Percentiles rank a stretch among this genome's conserved stretches.
These are phyloP conservation scores for Bombus waltoni DNA, from an alignment of 1,140 invertebrate genomes.

Conservation along the genomic window DNA sequence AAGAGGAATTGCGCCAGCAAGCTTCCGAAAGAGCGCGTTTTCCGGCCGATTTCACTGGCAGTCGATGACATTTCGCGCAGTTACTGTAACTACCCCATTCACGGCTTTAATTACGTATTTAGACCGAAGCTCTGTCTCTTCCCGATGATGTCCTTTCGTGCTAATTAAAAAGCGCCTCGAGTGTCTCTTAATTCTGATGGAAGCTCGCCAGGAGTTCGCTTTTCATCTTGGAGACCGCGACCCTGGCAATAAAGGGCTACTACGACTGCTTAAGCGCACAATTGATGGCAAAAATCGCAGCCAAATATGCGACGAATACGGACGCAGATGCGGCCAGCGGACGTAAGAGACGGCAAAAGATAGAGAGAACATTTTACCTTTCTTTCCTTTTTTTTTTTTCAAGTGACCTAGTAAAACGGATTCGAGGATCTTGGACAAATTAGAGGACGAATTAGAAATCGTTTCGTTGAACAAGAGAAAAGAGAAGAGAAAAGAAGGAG, in stretches of 20 bases:
- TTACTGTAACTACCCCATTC: background rate
- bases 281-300: conserved; percentile 28
- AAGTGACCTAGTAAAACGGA: conserved; percentile 41
- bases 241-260: conserved; percentile 31
- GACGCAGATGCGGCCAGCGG: background rate
- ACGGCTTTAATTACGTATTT: conserved; percentile 41
- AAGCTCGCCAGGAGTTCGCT: conserved; percentile 43
- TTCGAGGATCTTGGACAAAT: conserved; percentile 32
- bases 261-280: conserved; percentile 16
- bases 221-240: conserved; percentile 36
- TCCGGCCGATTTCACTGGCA: background rate
- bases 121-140: background rate
- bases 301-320: conserved; percentile 7
- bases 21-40: background rate
- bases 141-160: conserved; percentile 31
- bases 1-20: conserved; percentile 34
- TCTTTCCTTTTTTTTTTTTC: background rate
- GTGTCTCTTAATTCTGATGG: conserved; percentile 29
- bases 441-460: conserved; percentile 63
- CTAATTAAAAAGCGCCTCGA: conserved; percentile 47
- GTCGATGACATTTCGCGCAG: conserved; percentile 23
- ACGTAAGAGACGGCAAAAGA: background rate
- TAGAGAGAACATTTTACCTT: background rate
- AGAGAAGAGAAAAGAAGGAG: conserved; percentile 1
- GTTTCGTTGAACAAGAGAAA: conserved; percentile 1